These are phyloP conservation scores for Aleiodes sp. DNA, from an alignment of 1,140 invertebrate genomes.

Conservation along the genomic window DNA sequence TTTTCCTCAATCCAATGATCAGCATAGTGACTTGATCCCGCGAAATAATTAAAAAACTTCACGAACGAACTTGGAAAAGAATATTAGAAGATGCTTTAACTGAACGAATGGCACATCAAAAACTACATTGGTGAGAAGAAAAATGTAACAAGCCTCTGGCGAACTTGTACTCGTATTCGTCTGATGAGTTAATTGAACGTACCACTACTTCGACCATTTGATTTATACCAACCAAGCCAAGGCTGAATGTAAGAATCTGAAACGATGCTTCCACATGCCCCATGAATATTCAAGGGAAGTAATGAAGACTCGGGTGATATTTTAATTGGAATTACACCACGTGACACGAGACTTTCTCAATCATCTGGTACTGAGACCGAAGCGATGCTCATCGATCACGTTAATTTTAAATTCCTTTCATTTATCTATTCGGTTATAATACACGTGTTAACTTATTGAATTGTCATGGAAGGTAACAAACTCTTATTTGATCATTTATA, in stretches of 20 bases:
- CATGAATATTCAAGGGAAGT: conserved; percentile 34
- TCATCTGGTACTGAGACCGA: not conserved
- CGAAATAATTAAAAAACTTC: no score
- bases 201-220: conserved; percentile 32
- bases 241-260: conserved; percentile 28
- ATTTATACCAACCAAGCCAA: conserved; percentile 34
- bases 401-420: not conserved
- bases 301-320: conserved; percentile 31
- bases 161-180: conserved; percentile 11
- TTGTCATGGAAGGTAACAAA: conserved; percentile 30
- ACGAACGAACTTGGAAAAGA: not conserved
- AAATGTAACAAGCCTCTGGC: conserved; percentile 23
- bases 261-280: conserved; percentile 6
- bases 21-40: no score
- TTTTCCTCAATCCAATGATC: no score
- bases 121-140: conserved; percentile 6
- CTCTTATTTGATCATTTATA: conserved; percentile 24
- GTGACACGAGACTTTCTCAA: conserved; percentile 24
- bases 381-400: conserved; percentile 7
- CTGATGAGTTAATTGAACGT: conserved; percentile 41
- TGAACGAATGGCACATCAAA: not conserved
- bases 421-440: not conserved
- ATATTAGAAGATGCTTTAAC: no score
- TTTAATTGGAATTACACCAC: conserved; percentile 40
- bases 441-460: conserved; percentile 19